These are phyloP conservation scores for Conistra vaccinii DNA, from an alignment of 2,888 invertebrate genomes.

Conservation along the genomic window DNA sequence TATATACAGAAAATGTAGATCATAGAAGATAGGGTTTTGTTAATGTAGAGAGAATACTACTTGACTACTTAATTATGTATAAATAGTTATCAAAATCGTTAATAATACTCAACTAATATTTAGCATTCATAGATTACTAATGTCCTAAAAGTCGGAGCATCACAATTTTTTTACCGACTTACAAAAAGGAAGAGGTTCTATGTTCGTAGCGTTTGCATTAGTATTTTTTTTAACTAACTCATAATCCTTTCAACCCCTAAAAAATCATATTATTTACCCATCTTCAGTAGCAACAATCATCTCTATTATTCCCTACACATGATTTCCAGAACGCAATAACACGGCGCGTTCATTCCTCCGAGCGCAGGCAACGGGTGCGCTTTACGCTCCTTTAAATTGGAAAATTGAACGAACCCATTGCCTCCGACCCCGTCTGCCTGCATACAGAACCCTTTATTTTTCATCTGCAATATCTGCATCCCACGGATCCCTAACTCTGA, in stretches of 20 bases:
- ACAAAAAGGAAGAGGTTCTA: too few relatives aligned
- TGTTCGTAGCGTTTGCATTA: too few relatives aligned
- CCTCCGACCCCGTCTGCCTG: conserved; percentile 40
- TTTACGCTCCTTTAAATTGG: conserved; percentile 68
- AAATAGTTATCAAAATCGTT: too few relatives aligned
- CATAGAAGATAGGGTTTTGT: not conserved
- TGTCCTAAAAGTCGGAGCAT: not conserved
- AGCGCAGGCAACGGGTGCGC: conserved; percentile 35
- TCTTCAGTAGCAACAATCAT: not conserved
- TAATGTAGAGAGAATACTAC: not conserved
- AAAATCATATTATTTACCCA: not conserved
- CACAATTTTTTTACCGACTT: too few relatives aligned
- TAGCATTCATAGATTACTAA: not conserved
- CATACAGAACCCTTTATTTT: conserved; percentile 60
- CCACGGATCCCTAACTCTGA: conserved; percentile 30
- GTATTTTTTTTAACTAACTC: not conserved
- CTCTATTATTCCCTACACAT: conserved; percentile 3
- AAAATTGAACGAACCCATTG: conserved; percentile 65
- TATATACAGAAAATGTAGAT: not conserved
- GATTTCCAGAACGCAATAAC: conserved; percentile 41
- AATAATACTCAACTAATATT: not conserved
- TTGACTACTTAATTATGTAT: too few relatives aligned
- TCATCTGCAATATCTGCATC: conserved; percentile 46
- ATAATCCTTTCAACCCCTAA: too few relatives aligned
- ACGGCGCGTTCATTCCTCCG: conserved; percentile 5